Percentiles rank a stretch among this genome's conserved stretches.
These are phyloP conservation scores for Ormyrus rosae DNA, from an alignment of 2,888 invertebrate species.

Conservation along the genomic window DNA sequence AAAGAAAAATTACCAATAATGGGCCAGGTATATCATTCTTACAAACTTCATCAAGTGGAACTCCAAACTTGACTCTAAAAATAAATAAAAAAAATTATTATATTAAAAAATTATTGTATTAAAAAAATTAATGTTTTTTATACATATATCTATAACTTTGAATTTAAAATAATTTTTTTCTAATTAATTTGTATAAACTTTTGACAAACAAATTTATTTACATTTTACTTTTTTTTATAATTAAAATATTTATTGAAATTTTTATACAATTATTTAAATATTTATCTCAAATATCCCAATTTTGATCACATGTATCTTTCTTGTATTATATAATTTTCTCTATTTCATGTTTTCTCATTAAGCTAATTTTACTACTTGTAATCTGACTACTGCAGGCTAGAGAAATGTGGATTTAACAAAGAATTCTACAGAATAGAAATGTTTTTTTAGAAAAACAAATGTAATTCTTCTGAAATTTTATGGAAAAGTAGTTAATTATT, in stretches of 20 bases:
- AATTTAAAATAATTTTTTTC: too few species aligned
- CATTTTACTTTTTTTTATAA: too few species aligned
- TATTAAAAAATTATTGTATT: too few species aligned
- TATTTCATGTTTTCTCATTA: constrained; percentile 13
- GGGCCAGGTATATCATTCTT: constrained; percentile 97
- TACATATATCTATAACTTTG: too few species aligned
- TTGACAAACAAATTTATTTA: too few species aligned
- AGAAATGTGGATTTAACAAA: neutral
- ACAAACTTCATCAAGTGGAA: constrained; percentile 93
- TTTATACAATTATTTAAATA: neutral
- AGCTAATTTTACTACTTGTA: constrained; percentile 30
- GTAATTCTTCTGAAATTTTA: too few species aligned
- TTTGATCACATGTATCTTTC: neutral
- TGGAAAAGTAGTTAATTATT: too few species aligned
- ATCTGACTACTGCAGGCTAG: constrained; percentile 16
- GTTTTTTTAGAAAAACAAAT: neutral
- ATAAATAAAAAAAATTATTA: neutral
- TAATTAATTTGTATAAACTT: too few species aligned
- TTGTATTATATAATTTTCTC: constrained; percentile 38
- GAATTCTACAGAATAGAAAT: neutral
- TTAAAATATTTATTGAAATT: neutral
- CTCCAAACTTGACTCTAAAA: constrained; percentile 92
- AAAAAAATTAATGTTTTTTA: too few species aligned
- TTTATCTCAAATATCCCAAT: too few species aligned
- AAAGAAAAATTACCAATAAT: constrained; percentile 81